phyloP scores from a whole-genome alignment of 1,140 invertebrate genomes.

The Armadillidium nasatum region DNA sequence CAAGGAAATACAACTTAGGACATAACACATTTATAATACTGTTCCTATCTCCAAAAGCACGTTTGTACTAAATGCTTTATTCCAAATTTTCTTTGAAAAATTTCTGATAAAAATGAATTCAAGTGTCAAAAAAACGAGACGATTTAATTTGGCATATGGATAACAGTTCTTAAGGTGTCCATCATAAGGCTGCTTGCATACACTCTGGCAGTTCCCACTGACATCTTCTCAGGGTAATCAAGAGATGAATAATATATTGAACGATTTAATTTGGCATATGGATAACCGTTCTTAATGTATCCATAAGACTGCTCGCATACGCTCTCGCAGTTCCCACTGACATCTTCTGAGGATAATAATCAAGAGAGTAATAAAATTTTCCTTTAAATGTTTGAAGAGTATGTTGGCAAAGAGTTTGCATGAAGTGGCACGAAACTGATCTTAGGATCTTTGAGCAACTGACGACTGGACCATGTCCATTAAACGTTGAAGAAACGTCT shows the following conservation, averaged over 20 bases:
- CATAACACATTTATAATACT: too few species aligned
- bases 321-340: constrained; percentile 25
- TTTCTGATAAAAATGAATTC: too few species aligned
- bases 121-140: too few species aligned
- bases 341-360: constrained; percentile 43
- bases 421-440: constrained; percentile 42
- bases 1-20: too few species aligned
- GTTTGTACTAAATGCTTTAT: too few species aligned
- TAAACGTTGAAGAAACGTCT: constrained; percentile 33
- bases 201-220: background rate
- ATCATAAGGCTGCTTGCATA: background rate
- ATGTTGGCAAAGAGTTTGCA: constrained; percentile 44
- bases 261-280: constrained; percentile 26
- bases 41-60: too few species aligned
- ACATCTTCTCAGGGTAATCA: too few species aligned
- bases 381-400: constrained; percentile 43
- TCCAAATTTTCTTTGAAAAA: too few species aligned
- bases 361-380: constrained; percentile 41
- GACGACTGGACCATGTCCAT: constrained; percentile 36
- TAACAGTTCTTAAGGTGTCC: background rate
- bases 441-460: constrained; percentile 32
- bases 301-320: constrained; percentile 31
- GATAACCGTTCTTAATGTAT: constrained; percentile 28
- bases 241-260: constrained; percentile 23
- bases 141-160: background rate